phyloP scores from a whole-genome alignment of 2,797 vertebrate genomes.

The Galaxias olidus region DNA sequence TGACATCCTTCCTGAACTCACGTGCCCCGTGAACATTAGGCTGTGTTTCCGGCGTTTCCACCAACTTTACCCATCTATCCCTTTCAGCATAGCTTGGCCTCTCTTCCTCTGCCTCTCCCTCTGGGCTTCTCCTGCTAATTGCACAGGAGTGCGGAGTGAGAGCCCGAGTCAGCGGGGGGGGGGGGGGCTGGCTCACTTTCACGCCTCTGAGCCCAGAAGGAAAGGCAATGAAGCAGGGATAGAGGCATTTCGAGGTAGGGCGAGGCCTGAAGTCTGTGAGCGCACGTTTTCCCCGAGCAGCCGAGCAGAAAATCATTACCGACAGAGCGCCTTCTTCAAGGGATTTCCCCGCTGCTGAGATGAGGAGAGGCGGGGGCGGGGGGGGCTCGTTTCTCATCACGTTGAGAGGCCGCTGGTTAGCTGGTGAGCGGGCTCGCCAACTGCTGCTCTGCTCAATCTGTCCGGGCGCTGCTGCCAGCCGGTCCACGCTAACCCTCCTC shows the following conservation, averaged over 20 bases:
- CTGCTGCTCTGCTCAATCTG: slow-evolving; percentile 2
- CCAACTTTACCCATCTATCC: no score
- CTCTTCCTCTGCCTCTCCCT: no score
- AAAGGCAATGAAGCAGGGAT: slow-evolving; percentile 58
- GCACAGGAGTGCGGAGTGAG: neutral
- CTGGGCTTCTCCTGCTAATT: no score
- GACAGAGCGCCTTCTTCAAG: slow-evolving; percentile 66
- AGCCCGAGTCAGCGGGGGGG: slow-evolving; percentile 24
- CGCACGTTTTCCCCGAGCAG: slow-evolving; percentile 62
- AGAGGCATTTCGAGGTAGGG: no score
- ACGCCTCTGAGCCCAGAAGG: slow-evolving; percentile 64
- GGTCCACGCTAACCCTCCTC: no score
- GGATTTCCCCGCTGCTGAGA: slow-evolving; percentile 59
- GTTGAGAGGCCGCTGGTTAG: no score
- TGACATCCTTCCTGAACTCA: no score
- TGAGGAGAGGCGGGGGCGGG: slow-evolving; percentile 17
- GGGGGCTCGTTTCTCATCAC: neutral
- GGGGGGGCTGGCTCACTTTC: slow-evolving; percentile 29
- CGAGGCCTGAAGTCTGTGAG: no score
- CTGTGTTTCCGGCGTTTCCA: no score
- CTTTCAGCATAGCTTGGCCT: no score
- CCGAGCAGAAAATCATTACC: slow-evolving; percentile 73
- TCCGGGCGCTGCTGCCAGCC: neutral
- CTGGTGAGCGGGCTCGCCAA: no score
- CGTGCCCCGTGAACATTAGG: no score